Evolutionary conservation across 2,888 invertebrate genomes (phyloP), one percentile per base, ranked within the genome.

Genomic region (Lacanobia wlatinum): DNA sequence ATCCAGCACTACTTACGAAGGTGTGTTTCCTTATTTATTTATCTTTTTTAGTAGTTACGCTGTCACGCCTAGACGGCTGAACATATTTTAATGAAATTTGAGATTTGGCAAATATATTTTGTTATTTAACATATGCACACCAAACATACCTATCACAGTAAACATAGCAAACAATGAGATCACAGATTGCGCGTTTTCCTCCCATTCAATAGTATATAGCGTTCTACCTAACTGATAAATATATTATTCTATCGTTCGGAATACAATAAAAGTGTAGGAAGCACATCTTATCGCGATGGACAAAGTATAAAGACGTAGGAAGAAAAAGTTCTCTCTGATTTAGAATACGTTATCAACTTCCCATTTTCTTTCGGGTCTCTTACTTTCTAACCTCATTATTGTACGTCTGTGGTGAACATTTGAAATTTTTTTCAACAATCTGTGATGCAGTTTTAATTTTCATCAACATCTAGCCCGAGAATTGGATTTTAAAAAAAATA

Each of bases 341-440:
- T n/a, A 38, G 50, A 43, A 73, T 67, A 56, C 53, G 70, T 70
- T 76, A 70, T 76, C 38, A 81, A 78, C 38, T 70, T 74, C 48
- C 60, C 40, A 64, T 80, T 72, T 69, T 70, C 55, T 53, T 46
- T 69, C 48, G 38, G 48, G 59, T 68, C 43, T 53, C 38, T 73
- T 59, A 38, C 52, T 50, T 80, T 73, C 53, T n/a, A n/a, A n/a
- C n/a, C n/a, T n/a, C n/a, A n/a, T n/a, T n/a, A n/a, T n/a, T n/a
- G n/a, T n/a, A n/a, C n/a, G n/a, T n/a, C n/a, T n/a, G n/a, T n/a
- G n/a, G n/a, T n/a, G n/a, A n/a, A n/a, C n/a, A n/a, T n/a, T n/a
- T n/a, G n/a, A n/a, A n/a, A n/a, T n/a, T n/a, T n/a, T n/a, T n/a
- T n/a, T n/a, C n/a, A n/a, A n/a, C n/a, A n/a, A n/a, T n/a, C n/a